Base-by-base conservation (phyloP, 2,113 vertebrate species). In the Aptenodytes forsteri region DNA sequence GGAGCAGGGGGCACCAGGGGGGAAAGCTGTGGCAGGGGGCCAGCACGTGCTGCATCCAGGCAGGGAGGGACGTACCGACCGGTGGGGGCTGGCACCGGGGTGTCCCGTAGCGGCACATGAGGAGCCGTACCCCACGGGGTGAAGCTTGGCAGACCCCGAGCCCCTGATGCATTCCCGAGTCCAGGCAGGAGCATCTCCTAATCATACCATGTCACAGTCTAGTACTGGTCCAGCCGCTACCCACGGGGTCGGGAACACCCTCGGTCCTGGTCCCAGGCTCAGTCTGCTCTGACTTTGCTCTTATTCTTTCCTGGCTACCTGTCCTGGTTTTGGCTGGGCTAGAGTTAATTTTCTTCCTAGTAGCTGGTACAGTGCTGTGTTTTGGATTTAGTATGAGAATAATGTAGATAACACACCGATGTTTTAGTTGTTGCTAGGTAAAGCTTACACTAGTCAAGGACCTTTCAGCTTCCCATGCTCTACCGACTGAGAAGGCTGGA, bases 191-290 rank as follows among this genome's bases (percentile, higher is more conserved):
- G 27, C 11, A 36, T 56, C 22, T 46, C 30, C 55, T 25, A 5
- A 42, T 26, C 7, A 7, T 2, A 4, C 42, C 59, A 6, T 1
- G 6, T 3, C 71, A 3, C 0, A 0, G 61, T 7, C 30, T 2
- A 27, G 36, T 12, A 8, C 79, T 12, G 26, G 12, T 40, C 67
- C 49, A 67, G 18, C 32, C 66, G 42, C 44, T 26, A 7, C 7
- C 52, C 49, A 32, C 3, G 0, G 56, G 12, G 21, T 25, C 1
- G 1, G 55, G 29, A 83, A 56, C 5, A 2, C 8, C 49, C 47
- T 38, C 1, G 0, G 19, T 5, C 13, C 86, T 11, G 23, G 40
- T 46, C 36, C 13, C 27, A 1, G n/a, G 67, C 62, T 80, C 55
- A 27, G 30, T 3, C 64, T 6, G 23, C 65, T 40, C 56, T 30